These are phyloP conservation scores for Ariolimax columbianus DNA, from an alignment of 2,888 invertebrate genomes.

Conservation along the genomic window DNA sequence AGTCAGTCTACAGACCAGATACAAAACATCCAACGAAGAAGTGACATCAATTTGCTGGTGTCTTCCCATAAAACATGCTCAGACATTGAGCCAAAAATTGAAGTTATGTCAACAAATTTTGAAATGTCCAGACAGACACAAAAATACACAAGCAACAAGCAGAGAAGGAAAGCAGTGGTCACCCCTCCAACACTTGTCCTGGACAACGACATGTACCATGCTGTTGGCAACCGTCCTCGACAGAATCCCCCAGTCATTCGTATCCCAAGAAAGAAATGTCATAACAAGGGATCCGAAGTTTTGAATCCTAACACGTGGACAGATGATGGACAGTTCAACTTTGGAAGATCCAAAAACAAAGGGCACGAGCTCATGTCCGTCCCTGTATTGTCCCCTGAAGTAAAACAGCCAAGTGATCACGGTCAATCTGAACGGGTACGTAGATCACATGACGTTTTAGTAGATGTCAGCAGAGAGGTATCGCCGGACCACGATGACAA, in stretches of 20 bases:
- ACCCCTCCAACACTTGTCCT: constrained; percentile 23
- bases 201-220: constrained; percentile 23
- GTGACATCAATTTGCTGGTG: constrained; percentile 3
- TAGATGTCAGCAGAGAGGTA: not conserved
- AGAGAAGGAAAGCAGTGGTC: constrained; percentile 37
- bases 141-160: not conserved
- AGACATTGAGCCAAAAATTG: not conserved
- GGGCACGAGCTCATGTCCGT: not conserved
- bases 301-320: not conserved
- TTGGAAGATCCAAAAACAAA: not conserved
- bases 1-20: not conserved
- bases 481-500: not conserved
- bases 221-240: not conserved
- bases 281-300: not conserved
- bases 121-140: not conserved
- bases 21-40: not conserved
- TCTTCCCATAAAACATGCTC: not conserved
- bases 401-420: too few species aligned
- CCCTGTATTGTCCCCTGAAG: not conserved
- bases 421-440: too few species aligned
- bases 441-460: not conserved
- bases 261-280: constrained; percentile 4
- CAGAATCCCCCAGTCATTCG: constrained; percentile 21
- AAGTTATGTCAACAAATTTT: not conserved
- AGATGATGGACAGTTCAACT: not conserved